Base-by-base conservation (phyloP, 2,113 vertebrate species). In the Oncorhynchus clarkii region DNA sequence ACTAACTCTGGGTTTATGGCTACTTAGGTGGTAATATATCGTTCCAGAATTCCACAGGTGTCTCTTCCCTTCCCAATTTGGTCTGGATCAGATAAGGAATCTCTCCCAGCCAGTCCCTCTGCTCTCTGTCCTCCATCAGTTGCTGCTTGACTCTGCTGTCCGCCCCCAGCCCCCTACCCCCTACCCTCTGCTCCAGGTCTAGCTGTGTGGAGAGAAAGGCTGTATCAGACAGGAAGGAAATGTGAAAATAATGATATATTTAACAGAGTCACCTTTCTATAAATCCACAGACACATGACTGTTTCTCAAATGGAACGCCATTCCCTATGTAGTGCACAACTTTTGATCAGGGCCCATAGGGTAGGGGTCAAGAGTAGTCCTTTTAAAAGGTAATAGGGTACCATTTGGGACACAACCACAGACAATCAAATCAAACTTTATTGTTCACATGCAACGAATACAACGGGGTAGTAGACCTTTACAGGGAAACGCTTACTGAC, bases 81-180 rank as follows among this genome's bases (percentile, higher is more conserved):
- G 90, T 93, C 91, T 93, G 81, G 83, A 92, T 92, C 90, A 91
- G 92, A 92, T 90, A 92, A 92, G 84, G 67, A 39, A 22, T 27
- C 9, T 48, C 68, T 8, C 18, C 68, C 34, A 31, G 27, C 34
- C 31, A 34, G 31, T 69, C 16, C 67, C 67, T 45, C 26, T 31
- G 64, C 64, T 27, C 27, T 5, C 27, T 13, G 14, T 26, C 22
- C 65, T 22, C 64, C n/a, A 16, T 31, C 65, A 18, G 24, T 67
- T 13, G 12, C 65, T 27, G 20, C 18, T 64, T 22, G 9, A n/a
- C 60, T 39, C 39, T 27, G 24, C 65, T 67, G 8, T 67, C 65
- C 65, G 2, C 13, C 64, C 29, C 26, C 24, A 34, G n/a, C 68
- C 45, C 9, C 29, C 29, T 31, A 5, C 31, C 31, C 34, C 34